These are phyloP conservation scores for Scaeva pyrastri DNA, from an alignment of 2,888 invertebrate species.

Conservation along the genomic window DNA sequence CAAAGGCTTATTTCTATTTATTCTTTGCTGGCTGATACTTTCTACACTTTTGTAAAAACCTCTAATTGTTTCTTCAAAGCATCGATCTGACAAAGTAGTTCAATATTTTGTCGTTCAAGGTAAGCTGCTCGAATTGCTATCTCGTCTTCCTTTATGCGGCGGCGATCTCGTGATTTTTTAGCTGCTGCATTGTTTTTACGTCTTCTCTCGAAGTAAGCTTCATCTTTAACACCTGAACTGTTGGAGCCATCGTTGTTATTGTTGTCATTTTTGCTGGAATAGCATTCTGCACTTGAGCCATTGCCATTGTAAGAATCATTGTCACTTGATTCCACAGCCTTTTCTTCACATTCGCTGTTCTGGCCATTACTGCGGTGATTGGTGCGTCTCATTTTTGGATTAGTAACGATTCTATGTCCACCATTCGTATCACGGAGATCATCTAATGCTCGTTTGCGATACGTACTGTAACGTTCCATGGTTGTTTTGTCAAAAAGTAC, in stretches of 20 bases:
- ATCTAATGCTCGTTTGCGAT: constrained; percentile 87
- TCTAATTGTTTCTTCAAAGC: constrained; percentile 87
- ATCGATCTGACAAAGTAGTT: constrained; percentile 89
- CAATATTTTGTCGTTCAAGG: constrained; percentile 94
- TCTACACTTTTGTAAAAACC: constrained; percentile 71
- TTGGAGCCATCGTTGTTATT: constrained; percentile 53
- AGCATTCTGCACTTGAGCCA: constrained; percentile 38
- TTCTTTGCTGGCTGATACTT: constrained; percentile 36
- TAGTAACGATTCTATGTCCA: constrained; percentile 85
- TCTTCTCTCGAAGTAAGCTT: constrained; percentile 93
- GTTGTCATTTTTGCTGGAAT: constrained; percentile 31
- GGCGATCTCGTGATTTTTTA: constrained; percentile 95
- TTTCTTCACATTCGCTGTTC: constrained; percentile 82
- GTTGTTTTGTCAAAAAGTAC: constrained; percentile 85
- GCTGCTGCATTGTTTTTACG: constrained; percentile 97
- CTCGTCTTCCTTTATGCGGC: constrained; percentile 95
- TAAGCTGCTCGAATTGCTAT: constrained; percentile 94
- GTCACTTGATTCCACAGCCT: constrained; percentile 81
- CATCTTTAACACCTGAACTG: constrained; percentile 86
- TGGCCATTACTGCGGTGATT: constrained; percentile 79
- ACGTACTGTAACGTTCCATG: constrained; percentile 89
- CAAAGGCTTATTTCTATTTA: constrained; percentile 32
- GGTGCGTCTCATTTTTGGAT: constrained; percentile 89
- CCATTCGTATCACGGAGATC: constrained; percentile 88
- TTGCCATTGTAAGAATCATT: constrained; percentile 81